A percentile compares a stretch with the other conserved stretches of the same genome.
These are phyloP conservation scores for Psilopogon haemacephalus DNA, from an alignment of 2,113 vertebrate genomes.

Conservation along the genomic window DNA sequence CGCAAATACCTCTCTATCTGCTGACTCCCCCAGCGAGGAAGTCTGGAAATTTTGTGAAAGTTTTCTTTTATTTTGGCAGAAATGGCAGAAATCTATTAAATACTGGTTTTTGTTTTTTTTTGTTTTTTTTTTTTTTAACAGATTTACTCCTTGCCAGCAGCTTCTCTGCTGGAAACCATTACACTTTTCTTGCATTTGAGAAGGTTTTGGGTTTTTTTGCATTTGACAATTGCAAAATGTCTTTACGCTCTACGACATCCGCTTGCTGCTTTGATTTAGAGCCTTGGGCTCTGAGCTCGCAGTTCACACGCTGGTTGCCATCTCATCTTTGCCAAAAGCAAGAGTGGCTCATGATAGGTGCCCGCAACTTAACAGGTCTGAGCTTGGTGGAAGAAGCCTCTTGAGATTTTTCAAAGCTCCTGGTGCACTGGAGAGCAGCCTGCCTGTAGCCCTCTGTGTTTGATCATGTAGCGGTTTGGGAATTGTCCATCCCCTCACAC, in stretches of 20 bases:
- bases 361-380: neutral
- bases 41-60: constrained; percentile 13
- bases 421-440: neutral
- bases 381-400: neutral
- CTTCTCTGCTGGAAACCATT: neutral
- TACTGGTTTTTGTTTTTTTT: neutral
- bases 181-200: neutral
- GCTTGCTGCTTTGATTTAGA: neutral
- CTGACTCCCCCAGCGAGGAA: neutral
- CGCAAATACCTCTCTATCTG: neutral
- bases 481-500: too few species aligned
- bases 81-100: neutral
- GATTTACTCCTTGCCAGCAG: neutral
- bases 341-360: neutral
- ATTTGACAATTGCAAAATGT: neutral
- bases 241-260: neutral
- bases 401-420: neutral
- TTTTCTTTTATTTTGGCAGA: neutral
- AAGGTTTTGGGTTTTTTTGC: neutral
- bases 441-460: neutral
- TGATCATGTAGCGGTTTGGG: neutral
- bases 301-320: neutral
- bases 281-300: neutral
- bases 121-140: too few species aligned
- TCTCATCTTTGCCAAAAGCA: neutral